Evolutionary conservation across 2,888 invertebrate species (phyloP).

Genomic region (Caenorhabditis wallacei): DNA sequence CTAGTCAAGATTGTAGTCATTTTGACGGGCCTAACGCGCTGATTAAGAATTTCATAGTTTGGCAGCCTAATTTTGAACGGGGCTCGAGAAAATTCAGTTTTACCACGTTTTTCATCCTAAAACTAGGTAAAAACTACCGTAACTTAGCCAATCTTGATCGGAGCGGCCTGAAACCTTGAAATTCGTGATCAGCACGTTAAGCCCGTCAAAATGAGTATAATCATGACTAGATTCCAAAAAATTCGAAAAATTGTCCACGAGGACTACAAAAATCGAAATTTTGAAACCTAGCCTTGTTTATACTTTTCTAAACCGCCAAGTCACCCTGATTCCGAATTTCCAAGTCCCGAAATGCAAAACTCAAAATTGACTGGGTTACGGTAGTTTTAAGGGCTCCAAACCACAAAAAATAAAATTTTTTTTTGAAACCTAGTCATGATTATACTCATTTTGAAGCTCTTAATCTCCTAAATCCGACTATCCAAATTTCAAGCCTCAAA

Average conservation of each 20-base stretch:
- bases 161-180: no score
- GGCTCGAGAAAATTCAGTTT: background rate
- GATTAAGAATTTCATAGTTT: no score
- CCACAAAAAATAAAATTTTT: background rate
- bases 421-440: no score
- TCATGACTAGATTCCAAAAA: no score
- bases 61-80: no score
- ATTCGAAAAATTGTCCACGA: background rate
- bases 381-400: background rate
- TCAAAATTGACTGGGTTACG: background rate
- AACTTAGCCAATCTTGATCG: no score
- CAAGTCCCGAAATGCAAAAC: no score
- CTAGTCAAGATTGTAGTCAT: no score
- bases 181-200: no score
- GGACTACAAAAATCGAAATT: background rate
- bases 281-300: background rate
- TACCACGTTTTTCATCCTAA: background rate
- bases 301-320: background rate
- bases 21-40: no score
- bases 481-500: background rate
- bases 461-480: background rate
- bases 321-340: background rate
- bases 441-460: background rate
- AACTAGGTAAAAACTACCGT: no score
- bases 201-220: no score